These are phyloP conservation scores for Drosophila malerkotliana DNA, from an alignment of 1,140 invertebrate species.

Conservation along the genomic window DNA sequence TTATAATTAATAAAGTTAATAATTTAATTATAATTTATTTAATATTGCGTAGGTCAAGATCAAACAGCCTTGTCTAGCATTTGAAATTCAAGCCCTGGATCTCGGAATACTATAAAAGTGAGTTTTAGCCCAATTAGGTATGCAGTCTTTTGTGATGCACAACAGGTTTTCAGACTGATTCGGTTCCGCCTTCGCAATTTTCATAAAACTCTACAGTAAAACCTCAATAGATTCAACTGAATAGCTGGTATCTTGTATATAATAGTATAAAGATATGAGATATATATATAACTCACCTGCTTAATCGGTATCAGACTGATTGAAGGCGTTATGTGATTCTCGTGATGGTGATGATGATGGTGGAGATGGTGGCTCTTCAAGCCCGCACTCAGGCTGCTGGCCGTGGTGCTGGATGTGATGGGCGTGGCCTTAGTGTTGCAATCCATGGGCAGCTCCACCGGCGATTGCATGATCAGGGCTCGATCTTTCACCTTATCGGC, in stretches of 20 bases:
- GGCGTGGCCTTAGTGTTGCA: slow-evolving; percentile 80
- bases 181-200: slow-evolving; percentile 36
- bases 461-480: slow-evolving; percentile 59
- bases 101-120: slow-evolving; percentile 14
- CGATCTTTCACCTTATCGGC: slow-evolving; percentile 62
- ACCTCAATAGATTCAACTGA: neutral
- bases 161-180: slow-evolving; percentile 27
- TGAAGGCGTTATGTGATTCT: slow-evolving; percentile 90
- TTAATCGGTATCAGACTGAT: slow-evolving; percentile 94
- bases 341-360: slow-evolving; percentile 74
- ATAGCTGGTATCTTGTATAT: neutral
- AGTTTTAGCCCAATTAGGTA: slow-evolving; percentile 33
- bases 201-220: slow-evolving; percentile 2
- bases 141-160: slow-evolving; percentile 41
- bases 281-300: slow-evolving; percentile 85
- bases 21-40: neutral
- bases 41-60: slow-evolving; percentile 29
- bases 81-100: slow-evolving; percentile 28
- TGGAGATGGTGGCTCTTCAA: slow-evolving; percentile 54
- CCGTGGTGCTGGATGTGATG: slow-evolving; percentile 74
- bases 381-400: slow-evolving; percentile 33
- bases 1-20: neutral
- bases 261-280: neutral
- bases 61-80: neutral
- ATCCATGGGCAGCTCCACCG: slow-evolving; percentile 75